phyloP scores from a whole-genome alignment of 2,113 vertebrate species.

The Aspiorhynchus laticeps region DNA sequence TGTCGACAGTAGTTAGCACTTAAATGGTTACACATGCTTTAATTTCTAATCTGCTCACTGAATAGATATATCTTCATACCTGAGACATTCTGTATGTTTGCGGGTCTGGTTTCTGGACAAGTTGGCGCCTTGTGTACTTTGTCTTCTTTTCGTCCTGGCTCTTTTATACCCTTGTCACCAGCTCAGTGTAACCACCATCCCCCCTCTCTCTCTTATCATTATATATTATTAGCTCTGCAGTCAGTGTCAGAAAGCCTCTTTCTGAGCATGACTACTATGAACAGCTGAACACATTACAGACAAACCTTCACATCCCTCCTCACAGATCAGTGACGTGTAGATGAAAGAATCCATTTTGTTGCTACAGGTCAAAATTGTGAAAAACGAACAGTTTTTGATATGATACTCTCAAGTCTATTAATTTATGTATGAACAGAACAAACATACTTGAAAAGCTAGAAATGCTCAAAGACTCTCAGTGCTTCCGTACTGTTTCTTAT shows the following conservation, averaged over 20 bases:
- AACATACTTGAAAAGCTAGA: constrained; percentile 98
- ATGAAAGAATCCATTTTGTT: neutral
- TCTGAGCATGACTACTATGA: constrained; percentile 53
- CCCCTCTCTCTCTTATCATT: constrained; percentile 70
- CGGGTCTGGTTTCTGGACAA: constrained; percentile 12
- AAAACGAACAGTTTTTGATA: neutral
- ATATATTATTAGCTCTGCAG: constrained; percentile 77
- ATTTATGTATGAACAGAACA: constrained; percentile 69
- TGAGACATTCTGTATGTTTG: constrained; percentile 82
- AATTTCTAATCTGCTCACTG: neutral
- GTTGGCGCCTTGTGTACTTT: constrained; percentile 26
- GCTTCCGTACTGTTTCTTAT: no score
- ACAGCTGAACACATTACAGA: constrained; percentile 67
- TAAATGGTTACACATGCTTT: neutral
- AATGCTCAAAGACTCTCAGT: constrained; percentile 83
- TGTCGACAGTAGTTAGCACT: neutral
- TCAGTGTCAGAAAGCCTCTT: constrained; percentile 62
- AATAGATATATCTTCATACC: constrained; percentile 70
- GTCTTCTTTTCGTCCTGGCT: constrained; percentile 43
- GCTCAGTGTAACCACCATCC: constrained; percentile 35
- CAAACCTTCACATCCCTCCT: constrained; percentile 15
- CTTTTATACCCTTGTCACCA: constrained; percentile 67
- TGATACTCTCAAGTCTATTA: neutral
- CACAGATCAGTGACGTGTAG: neutral
- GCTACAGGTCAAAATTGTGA: neutral